Percentiles rank a stretch among this genome's conserved stretches.
phyloP scores from a whole-genome alignment of 1,140 invertebrate species.

The Kradibia gibbosae region DNA sequence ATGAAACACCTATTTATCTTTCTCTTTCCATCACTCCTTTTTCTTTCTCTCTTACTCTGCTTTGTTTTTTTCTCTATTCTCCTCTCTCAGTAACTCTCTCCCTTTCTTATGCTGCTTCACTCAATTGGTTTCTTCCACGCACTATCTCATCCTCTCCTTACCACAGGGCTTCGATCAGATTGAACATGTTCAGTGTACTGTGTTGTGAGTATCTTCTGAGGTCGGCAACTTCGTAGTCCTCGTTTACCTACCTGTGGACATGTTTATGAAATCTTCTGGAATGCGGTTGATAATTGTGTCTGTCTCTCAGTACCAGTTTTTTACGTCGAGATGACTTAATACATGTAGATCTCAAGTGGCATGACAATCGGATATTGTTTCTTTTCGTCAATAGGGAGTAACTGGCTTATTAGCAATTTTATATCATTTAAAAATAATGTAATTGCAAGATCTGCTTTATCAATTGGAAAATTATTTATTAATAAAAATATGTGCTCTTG shows the following conservation, averaged over 20 bases:
- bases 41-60: background rate
- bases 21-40: background rate
- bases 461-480: background rate
- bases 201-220: slow-evolving; percentile 5
- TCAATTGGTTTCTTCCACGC: background rate
- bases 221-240: background rate
- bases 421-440: background rate
- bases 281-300: background rate
- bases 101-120: background rate
- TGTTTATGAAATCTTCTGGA: background rate
- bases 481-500: background rate
- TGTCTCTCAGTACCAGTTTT: background rate
- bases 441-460: background rate
- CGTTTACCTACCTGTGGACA: background rate
- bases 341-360: background rate
- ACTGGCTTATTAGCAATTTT: background rate
- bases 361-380: background rate
- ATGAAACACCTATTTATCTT: background rate
- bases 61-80: background rate
- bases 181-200: background rate
- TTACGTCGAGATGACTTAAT: background rate
- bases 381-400: background rate
- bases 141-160: background rate
- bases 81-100: background rate
- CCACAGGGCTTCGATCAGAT: background rate